These are phyloP conservation scores for Oryzias melastigma DNA, from an alignment of 2,113 vertebrate genomes.

Conservation along the genomic window DNA sequence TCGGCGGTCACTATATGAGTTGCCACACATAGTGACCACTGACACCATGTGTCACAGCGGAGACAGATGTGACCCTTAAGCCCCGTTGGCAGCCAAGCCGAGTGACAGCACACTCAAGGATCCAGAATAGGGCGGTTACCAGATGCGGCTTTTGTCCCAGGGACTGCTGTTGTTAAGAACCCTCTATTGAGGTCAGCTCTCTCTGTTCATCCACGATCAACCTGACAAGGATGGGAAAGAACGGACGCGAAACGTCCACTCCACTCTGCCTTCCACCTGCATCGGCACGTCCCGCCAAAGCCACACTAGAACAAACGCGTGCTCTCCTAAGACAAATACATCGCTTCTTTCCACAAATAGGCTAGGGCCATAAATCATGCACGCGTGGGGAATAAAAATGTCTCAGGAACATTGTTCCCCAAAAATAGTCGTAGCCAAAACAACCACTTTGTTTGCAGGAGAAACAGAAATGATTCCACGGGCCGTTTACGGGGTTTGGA, in stretches of 20 bases:
- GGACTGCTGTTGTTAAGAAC: conserved; percentile 71
- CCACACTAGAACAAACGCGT: conserved; percentile 31
- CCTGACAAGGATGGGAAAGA: conserved; percentile 26
- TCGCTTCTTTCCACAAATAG: conserved; percentile 64
- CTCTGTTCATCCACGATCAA: conserved; percentile 37
- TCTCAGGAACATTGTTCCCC: conserved; percentile 40
- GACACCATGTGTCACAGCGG: conserved; percentile 59
- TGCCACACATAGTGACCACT: conserved; percentile 53
- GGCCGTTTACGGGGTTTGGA: conserved; percentile 53
- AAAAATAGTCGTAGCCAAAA: conserved; percentile 57
- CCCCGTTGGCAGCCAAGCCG: conserved; percentile 44
- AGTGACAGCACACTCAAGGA: conserved; percentile 34
- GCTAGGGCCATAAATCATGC: conserved; percentile 70
- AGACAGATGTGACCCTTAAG: conserved; percentile 70
- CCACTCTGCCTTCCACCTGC: conserved; percentile 33
- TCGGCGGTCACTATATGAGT: conserved; percentile 31
- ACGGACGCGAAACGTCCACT: conserved; percentile 27
- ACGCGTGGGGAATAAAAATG: conserved; percentile 41
- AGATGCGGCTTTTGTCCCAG: conserved; percentile 47
- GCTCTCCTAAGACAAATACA: conserved; percentile 63
- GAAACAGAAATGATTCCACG: conserved; percentile 45
- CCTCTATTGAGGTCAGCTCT: conserved; percentile 74
- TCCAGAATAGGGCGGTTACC: conserved; percentile 24
- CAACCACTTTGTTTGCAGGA: conserved; percentile 42
- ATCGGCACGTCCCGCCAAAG: conserved; percentile 27